Evolutionary conservation across 2,113 vertebrate species (phyloP), one percentile per base, ranked within the genome.

Genomic region (Anhinga anhinga): DNA sequence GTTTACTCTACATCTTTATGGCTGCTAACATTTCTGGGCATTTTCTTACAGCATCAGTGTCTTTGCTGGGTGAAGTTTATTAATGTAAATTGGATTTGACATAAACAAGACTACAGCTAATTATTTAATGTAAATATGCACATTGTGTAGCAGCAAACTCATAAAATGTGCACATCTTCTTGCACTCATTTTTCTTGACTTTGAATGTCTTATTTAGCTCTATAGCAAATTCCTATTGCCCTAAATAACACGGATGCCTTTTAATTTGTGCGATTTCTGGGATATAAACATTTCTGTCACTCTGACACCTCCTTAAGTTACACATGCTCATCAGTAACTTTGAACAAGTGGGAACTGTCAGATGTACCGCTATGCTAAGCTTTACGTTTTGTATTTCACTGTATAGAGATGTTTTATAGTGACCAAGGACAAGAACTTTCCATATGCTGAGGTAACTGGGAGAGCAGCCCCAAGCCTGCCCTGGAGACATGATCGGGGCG

Each of bases 1-100:
- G 78, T 97, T 96, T 95, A 94, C 73, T 88, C 78, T 58, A 81
- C 42, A 42, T 89, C 93, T 89, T 89, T 77, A 91, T 66, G 77
- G 21, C 81, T 95, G 72, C 32, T 95, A 94, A 95, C 14, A 73
- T 95, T 95, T 94, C 83, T 92, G 73, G 69, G 59, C 80, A 91
- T 81, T 95, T 96, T 94, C 88, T 84, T 85, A 72, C 29, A 82
- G 40, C 91, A 79, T 80, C 45, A 27, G 15, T 93, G 67, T 80
- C 62, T 95, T 91, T 80, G 32, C 94, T 88, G 66, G 63, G 32
- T 90, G 87, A 93, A 87, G 62, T 96, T 98, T 98, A 98, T 97
- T 95, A 97, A 82, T 93, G 89, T 74, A 97, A 98, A 97, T 97
- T 97, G 92, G 97, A 97, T 96, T 97, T 96, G 97, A 96, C 95